Evolutionary conservation across 2,888 invertebrate species (phyloP).

Genomic region (Netelia inedita): DNA sequence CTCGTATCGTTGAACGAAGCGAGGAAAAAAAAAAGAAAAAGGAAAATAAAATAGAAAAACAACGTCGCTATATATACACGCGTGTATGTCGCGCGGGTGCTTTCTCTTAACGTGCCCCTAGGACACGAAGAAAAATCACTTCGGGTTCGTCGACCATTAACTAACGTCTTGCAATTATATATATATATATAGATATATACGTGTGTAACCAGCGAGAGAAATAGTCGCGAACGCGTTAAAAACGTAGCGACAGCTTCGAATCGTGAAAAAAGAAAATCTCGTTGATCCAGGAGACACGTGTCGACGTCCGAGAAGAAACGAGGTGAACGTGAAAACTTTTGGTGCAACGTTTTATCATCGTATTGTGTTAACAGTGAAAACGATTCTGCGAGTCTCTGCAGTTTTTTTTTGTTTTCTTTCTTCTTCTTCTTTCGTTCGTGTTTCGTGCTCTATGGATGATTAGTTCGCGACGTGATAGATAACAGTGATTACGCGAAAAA

Average conservation of each 20-base stretch:
- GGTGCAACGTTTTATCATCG: background rate
- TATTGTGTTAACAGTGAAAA: constrained; percentile 2
- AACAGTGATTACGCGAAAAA: background rate
- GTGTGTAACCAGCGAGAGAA: background rate
- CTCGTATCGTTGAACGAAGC: too few relatives aligned
- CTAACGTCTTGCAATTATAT: constrained; percentile 17
- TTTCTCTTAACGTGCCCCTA: constrained; percentile 53
- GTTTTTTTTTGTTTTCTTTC: background rate
- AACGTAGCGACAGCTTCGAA: background rate
- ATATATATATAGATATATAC: constrained; percentile 1
- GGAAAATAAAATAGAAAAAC: constrained; percentile 2
- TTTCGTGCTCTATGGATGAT: background rate
- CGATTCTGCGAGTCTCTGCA: background rate
- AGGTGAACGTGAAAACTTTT: background rate
- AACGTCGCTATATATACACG: background rate
- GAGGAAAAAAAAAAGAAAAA: too few relatives aligned
- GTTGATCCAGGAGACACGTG: constrained; percentile 1
- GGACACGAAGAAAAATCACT: constrained; percentile 51
- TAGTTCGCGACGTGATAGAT: constrained; percentile 11
- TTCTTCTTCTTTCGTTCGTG: background rate
- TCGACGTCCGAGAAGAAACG: background rate
- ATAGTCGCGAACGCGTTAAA: background rate
- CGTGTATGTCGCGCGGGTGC: constrained; percentile 33
- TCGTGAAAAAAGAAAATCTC: background rate
- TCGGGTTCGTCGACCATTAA: constrained; percentile 52